Conservation (phyloP, 2,888 invertebrate genomes). For the Scotopteryx bipunctaria region DNA sequence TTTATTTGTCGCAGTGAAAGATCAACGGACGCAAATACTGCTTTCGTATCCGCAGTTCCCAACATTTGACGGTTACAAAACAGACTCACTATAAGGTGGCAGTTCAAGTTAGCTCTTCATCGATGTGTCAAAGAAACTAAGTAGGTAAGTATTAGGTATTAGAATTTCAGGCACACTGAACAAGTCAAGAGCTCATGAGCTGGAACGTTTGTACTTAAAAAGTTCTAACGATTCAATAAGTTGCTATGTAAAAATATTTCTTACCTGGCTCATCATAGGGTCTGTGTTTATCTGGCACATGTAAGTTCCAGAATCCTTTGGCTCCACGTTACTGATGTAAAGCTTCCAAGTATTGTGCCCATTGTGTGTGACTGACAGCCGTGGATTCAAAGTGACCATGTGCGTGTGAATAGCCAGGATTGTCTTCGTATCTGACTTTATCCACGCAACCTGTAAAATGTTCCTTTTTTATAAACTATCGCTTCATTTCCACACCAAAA, state of each 20-base stretch:
- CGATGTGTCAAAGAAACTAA: too few species aligned
- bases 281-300: slow-evolving; percentile 97
- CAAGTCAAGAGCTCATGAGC: too few species aligned
- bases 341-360: slow-evolving; percentile 97
- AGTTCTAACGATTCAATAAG: too few species aligned
- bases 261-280: slow-evolving; percentile 94
- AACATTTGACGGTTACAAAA: too few species aligned
- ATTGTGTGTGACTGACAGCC: slow-evolving; percentile 93
- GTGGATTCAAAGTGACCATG: slow-evolving; percentile 93
- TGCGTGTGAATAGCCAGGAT: slow-evolving; percentile 94
- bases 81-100: too few species aligned
- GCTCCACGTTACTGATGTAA: slow-evolving; percentile 93
- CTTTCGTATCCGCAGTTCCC: too few species aligned
- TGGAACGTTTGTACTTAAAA: too few species aligned
- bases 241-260: slow-evolving; percentile 37
- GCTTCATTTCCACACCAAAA: too few species aligned
- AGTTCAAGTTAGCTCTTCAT: too few species aligned
- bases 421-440: slow-evolving; percentile 94
- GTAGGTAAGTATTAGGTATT: too few species aligned
- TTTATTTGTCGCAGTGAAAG: slow-evolving; percentile 32
- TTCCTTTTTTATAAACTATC: background rate
- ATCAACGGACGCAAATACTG: slow-evolving; percentile 13
- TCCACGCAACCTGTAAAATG: slow-evolving; percentile 91
- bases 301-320: slow-evolving; percentile 95
- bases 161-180: too few species aligned